These are phyloP conservation scores for Cheilosia vernalis DNA, from an alignment of 2,888 invertebrate species.

Conservation along the genomic window DNA sequence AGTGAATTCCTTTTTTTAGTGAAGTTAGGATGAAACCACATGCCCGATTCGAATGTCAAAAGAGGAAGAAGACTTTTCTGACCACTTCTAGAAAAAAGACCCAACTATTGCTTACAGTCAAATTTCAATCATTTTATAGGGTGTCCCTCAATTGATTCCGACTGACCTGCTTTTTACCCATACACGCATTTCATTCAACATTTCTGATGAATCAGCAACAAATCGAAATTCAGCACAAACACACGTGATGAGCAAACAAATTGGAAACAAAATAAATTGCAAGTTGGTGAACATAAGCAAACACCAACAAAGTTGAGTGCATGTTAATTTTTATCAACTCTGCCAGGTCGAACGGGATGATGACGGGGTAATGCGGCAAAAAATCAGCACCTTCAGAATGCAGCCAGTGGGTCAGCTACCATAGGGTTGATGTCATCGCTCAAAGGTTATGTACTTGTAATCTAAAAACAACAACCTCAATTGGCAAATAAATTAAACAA, in stretches of 20 bases:
- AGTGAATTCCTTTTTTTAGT: too few species aligned
- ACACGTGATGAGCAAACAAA: conserved; percentile 15
- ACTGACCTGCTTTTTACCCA: neutral
- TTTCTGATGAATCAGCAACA: neutral
- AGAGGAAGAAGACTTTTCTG: too few species aligned
- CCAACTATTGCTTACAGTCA: too few species aligned
- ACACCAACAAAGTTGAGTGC: conserved; percentile 44
- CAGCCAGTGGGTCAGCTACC: conserved; percentile 7
- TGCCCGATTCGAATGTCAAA: too few species aligned
- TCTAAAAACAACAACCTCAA: too few species aligned
- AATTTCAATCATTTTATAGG: too few species aligned
- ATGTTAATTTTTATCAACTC: conserved; percentile 34
- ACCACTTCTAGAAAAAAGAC: too few species aligned
- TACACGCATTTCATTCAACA: neutral
- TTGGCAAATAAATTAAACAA: neutral
- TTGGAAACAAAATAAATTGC: neutral
- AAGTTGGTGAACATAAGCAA: conserved; percentile 48
- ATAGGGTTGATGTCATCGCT: conserved; percentile 22
- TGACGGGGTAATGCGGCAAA: neutral
- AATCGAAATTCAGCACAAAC: conserved; percentile 40
- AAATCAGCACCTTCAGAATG: neutral
- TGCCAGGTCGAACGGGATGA: neutral
- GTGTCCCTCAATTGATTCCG: neutral
- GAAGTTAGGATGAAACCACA: too few species aligned
- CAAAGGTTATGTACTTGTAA: neutral